These are phyloP conservation scores for Thaleichthys pacificus DNA, from an alignment of 2,797 vertebrate species.

Conservation along the genomic window DNA sequence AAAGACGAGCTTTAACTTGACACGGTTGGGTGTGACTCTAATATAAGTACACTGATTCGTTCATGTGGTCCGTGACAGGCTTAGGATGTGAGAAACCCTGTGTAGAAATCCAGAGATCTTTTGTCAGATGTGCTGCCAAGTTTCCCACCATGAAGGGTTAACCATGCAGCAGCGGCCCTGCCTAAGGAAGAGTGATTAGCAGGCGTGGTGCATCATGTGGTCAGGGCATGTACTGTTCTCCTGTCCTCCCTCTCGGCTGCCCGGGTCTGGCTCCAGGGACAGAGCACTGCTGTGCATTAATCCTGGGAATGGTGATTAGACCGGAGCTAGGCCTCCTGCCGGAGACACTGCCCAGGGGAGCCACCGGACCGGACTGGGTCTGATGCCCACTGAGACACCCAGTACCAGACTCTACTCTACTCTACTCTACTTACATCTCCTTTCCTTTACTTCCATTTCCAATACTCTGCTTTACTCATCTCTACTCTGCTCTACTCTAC, in stretches of 20 bases:
- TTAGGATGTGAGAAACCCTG: neutral
- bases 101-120: no score
- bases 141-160: neutral
- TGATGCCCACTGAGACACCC: no score
- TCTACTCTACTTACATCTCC: neutral
- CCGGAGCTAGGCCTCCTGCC: no score
- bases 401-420: neutral
- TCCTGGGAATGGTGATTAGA: constrained; percentile 7
- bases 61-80: neutral
- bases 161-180: neutral
- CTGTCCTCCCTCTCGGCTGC: neutral
- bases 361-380: no score
- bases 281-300: constrained; percentile 8
- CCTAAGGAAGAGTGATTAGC: neutral
- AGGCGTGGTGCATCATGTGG: constrained; percentile 8
- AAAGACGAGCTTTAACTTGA: neutral
- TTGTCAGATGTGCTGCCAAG: neutral
- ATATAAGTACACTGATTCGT: neutral
- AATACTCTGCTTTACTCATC: neutral
- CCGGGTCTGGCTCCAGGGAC: neutral
- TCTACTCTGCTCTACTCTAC: no score
- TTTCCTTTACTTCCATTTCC: neutral
- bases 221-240: constrained; percentile 10
- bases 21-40: neutral
- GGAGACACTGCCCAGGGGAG: no score